Base-by-base conservation (phyloP, 2,888 invertebrate genomes). In the Chelonus formosanus region DNA sequence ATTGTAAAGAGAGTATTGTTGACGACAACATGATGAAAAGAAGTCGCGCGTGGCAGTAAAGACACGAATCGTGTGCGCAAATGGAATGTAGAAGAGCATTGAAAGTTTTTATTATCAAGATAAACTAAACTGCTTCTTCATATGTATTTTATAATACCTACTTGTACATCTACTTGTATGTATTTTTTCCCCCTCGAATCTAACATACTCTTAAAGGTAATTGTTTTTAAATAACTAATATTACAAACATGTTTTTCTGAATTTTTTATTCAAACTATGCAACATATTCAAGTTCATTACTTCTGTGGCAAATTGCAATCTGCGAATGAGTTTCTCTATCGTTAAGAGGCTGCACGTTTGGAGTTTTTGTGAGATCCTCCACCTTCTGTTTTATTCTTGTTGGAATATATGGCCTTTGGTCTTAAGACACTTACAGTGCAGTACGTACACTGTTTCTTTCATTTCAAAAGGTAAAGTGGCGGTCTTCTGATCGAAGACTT, bases 301-400 rank as follows among this genome's bases (percentile, higher is more conserved):
- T 78, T 70, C 80, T 83, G 80, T 84, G 75, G 78, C 82, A 78
- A 84, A 83, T 84, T 79, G 82, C 81, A 81, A 82, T 83, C 81
- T 81, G 79, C 80, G 77, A 79, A 81, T 80, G 80, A 81, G 80
- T 66, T 57, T 60, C 76, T 78, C 78, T 80, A 83, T 81, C 80
- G 80, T 82, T 81, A 81, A 80, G 73, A 79, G 72, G 71, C 72
- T 74, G 75, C 78, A 78, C 77, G 78, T 71, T 52, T 40, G 58
- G 74, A 64, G 71, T 68, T 73, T 70, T 65, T 71, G 58, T 61
- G 65, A 52, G 10, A 34, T 43, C 52, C 65, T 69, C 65, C 63
- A 69, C 71, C 73, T 74, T 70, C 73, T 69, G 70, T 70, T 4
- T 40, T 40, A 6, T 40, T 40, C 40, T 40, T 40, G 6, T 40